Conservation (phyloP, 2,888 invertebrate species). For the Andrena chrysosceles region DNA sequence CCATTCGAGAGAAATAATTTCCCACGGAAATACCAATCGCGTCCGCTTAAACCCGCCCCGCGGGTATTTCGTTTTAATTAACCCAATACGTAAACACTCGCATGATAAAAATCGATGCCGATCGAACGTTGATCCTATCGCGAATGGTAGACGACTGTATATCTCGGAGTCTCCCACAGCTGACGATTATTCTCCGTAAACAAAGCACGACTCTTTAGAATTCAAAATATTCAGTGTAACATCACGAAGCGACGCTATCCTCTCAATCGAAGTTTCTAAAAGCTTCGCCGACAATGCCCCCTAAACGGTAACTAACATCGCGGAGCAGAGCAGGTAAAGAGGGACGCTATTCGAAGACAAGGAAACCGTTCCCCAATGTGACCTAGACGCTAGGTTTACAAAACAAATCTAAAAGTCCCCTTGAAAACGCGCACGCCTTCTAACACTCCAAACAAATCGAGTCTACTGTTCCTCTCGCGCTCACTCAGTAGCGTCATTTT, state of each 20-base stretch:
- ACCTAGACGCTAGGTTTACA: constrained; percentile 22
- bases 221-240: background rate
- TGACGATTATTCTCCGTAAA: background rate
- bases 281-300: background rate
- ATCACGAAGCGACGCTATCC: background rate
- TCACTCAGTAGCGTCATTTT: constrained; percentile 5
- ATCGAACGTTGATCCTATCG: background rate
- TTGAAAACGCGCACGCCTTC: background rate
- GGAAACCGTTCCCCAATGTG: constrained; percentile 5
- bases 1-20: constrained; percentile 9
- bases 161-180: background rate
- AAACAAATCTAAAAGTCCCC: constrained; percentile 21
- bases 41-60: background rate
- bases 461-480: background rate
- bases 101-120: background rate
- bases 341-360: constrained; percentile 18
- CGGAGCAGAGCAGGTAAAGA: background rate
- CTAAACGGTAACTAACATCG: background rate
- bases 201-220: background rate
- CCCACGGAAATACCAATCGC: constrained; percentile 14
- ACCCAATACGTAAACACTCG: background rate
- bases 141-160: background rate
- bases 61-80: constrained; percentile 6
- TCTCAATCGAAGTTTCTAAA: background rate
- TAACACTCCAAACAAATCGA: background rate